Evolutionary conservation across 2,797 vertebrate species (phyloP).

Genomic region (Falco biarmicus): DNA sequence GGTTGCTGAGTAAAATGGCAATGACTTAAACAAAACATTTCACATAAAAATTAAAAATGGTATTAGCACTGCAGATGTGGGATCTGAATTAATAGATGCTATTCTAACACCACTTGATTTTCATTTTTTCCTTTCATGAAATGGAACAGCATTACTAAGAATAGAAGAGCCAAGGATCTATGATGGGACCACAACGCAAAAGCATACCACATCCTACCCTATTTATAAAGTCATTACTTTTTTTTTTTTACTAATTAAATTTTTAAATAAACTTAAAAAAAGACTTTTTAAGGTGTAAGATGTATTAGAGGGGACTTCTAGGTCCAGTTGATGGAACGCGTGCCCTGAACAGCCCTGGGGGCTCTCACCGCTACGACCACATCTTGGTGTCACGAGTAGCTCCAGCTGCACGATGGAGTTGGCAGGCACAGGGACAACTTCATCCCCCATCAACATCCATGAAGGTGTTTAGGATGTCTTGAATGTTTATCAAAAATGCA

Average conservation of each 20-base stretch:
- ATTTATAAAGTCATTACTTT: not conserved
- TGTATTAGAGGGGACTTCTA: not conserved
- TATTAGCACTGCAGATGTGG: not conserved
- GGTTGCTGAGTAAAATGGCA: conserved; percentile 10
- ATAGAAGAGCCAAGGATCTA: not conserved
- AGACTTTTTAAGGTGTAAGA: not conserved
- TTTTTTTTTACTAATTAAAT: too few relatives aligned
- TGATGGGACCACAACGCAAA: not conserved
- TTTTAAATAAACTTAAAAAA: too few relatives aligned
- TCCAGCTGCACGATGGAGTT: not conserved
- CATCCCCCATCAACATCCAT: not conserved
- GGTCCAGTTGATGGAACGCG: not conserved
- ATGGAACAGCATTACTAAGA: not conserved
- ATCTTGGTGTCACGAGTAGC: accelerated
- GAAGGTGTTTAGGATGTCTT: not conserved
- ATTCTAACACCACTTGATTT: not conserved
- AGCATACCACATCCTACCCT: not conserved
- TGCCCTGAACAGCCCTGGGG: not conserved
- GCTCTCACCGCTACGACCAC: not conserved
- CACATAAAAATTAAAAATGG: not conserved
- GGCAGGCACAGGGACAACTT: not conserved
- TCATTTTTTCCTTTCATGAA: not conserved
- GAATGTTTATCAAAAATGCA: not conserved
- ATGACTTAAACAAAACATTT: not conserved
- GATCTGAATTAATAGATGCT: not conserved